phyloP scores from a whole-genome alignment of 1,140 invertebrate genomes.

The Tetramorium alpestre region DNA sequence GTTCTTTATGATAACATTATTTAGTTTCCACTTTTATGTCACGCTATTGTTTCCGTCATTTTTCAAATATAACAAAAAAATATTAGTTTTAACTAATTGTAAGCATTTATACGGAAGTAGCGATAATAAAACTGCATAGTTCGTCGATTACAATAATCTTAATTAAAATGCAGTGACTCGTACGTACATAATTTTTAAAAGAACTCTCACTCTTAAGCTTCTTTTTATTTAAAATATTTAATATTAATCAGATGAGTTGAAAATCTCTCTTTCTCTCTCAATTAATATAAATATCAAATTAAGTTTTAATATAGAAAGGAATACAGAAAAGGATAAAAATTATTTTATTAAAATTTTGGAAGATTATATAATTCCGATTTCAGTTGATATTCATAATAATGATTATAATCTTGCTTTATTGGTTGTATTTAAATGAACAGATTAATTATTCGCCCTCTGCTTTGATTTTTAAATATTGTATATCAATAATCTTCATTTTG shows the following conservation, averaged over 20 bases:
- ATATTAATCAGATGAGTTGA: background rate
- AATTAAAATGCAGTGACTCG: background rate
- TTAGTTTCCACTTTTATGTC: background rate
- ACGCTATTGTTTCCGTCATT: background rate
- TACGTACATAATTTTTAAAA: background rate
- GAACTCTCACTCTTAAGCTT: background rate
- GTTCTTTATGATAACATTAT: background rate
- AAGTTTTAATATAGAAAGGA: background rate
- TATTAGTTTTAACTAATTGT: background rate
- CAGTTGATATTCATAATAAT: too few relatives aligned
- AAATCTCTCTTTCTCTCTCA: background rate
- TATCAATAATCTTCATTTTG: background rate
- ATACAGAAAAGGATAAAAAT: background rate
- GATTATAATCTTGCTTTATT: background rate
- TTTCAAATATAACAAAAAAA: background rate
- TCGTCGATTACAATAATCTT: background rate
- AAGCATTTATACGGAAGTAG: background rate
- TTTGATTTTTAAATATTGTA: background rate
- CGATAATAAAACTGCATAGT: background rate
- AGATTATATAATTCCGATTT: too few relatives aligned
- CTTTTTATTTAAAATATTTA: background rate
- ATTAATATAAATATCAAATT: background rate
- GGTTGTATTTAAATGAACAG: background rate
- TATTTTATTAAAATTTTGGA: background rate
- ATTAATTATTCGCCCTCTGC: background rate